These are phyloP conservation scores for Ciconia nigra DNA, from an alignment of 2,797 vertebrate genomes.

Conservation along the genomic window DNA sequence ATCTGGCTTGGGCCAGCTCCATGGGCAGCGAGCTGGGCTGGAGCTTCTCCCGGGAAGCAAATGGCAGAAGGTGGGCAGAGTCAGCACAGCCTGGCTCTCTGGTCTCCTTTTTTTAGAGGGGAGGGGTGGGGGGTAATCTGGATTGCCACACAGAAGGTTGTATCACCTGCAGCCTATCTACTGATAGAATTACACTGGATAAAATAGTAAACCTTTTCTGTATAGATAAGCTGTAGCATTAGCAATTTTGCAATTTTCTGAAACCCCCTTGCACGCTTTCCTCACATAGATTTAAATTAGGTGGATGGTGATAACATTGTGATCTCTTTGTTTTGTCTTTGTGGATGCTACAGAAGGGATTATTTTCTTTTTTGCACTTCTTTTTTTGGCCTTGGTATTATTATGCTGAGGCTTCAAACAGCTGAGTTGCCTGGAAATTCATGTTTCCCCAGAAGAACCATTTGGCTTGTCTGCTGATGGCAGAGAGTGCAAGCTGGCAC, in stretches of 20 bases:
- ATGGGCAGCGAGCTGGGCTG: background rate
- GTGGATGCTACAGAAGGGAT: background rate
- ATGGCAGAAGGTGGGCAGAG: background rate
- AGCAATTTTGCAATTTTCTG: background rate
- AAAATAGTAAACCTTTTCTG: background rate
- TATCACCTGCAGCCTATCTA: background rate
- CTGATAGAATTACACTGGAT: background rate
- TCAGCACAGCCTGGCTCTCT: background rate
- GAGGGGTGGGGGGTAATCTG: background rate
- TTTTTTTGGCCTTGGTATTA: background rate
- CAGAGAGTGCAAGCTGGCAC: background rate
- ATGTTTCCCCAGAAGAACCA: constrained; percentile 22
- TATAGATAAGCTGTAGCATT: background rate
- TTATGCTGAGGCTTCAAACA: background rate
- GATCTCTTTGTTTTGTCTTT: background rate
- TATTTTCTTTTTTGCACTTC: background rate
- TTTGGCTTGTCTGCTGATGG: constrained; percentile 1
- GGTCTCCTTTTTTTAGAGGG: rapidly evolving
- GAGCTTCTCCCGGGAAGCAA: background rate
- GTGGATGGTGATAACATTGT: background rate
- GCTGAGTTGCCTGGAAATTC: constrained; percentile 17
- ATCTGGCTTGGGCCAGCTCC: background rate
- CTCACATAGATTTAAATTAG: background rate
- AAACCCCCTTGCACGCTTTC: background rate
- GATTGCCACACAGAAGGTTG: background rate